Evolutionary conservation across 2,113 vertebrate genomes (phyloP).

Genomic region (Sigmodon hispidus): DNA sequence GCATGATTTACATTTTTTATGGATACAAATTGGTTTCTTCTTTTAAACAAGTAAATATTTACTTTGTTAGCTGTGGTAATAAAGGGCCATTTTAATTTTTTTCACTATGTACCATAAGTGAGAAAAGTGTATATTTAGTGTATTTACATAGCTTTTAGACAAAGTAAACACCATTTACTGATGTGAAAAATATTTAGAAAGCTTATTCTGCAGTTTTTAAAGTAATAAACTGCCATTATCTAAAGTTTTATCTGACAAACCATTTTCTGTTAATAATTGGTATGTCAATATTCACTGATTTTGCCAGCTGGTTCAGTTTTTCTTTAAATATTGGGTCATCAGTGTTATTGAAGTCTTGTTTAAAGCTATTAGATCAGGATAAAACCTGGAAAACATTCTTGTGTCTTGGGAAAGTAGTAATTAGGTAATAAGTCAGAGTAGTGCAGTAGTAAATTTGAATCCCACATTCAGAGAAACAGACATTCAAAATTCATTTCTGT

Average conservation of each 20-base stretch:
- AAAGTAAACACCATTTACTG: conserved; percentile 84
- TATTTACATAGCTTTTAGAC: conserved; percentile 83
- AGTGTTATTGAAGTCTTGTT: conserved; percentile 63
- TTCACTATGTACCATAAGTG: conserved; percentile 59
- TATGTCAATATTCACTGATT: conserved; percentile 73
- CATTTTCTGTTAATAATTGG: conserved; percentile 83
- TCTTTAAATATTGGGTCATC: conserved; percentile 78
- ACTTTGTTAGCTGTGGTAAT: conserved; percentile 68
- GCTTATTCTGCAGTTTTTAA: conserved; percentile 84
- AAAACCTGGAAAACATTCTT: conserved; percentile 35
- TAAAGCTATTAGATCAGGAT: conserved; percentile 76
- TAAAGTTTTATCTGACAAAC: conserved; percentile 76
- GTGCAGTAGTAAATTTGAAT: not conserved
- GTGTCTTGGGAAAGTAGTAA: not conserved
- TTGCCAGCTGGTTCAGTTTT: conserved; percentile 69
- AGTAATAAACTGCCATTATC: conserved; percentile 79
- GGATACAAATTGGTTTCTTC: conserved; percentile 49
- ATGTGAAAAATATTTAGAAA: conserved; percentile 82
- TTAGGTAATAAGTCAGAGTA: conserved; percentile 1
- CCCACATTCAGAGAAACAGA: conserved; percentile 2
- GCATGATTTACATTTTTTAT: conserved; percentile 38
- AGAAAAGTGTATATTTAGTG: conserved; percentile 73
- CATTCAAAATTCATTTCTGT: not conserved
- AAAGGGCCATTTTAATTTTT: conserved; percentile 72
- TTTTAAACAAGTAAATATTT: conserved; percentile 70